Evolutionary conservation across 2,113 vertebrate species (phyloP).

Genomic region (Alaudala cheleensis): DNA sequence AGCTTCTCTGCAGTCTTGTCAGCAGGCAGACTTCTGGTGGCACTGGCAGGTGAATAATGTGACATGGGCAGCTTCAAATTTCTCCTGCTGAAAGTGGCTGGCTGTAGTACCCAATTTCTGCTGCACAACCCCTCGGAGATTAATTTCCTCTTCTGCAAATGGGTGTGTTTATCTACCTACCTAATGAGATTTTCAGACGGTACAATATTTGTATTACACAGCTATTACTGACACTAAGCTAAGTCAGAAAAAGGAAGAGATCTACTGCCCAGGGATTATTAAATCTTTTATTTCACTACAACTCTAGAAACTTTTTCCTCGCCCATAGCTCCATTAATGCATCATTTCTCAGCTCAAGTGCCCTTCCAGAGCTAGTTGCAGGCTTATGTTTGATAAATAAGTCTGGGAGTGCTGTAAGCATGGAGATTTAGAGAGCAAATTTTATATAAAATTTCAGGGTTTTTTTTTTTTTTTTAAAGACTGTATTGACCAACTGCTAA

Average conservation of each 20-base stretch:
- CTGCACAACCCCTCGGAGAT: not conserved
- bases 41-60: not conserved
- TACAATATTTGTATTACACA: not conserved
- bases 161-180: constrained; percentile 10
- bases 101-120: not conserved
- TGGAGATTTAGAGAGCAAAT: not conserved
- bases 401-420: not conserved
- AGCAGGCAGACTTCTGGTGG: not conserved
- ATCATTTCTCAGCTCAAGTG: not conserved
- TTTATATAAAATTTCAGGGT: not conserved
- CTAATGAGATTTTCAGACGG: constrained; percentile 26
- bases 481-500: not conserved
- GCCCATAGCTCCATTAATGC: not conserved
- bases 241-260: not conserved
- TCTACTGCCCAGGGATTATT: not conserved
- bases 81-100: not conserved
- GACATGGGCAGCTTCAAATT: not conserved
- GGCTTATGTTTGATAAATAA: not conserved
- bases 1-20: not conserved
- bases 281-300: not conserved
- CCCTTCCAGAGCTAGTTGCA: not conserved
- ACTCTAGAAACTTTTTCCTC: not conserved
- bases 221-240: not conserved
- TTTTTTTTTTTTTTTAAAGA: not conserved
- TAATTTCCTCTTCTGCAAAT: constrained; percentile 10